These are phyloP conservation scores for Mastomys natalensis DNA, from an alignment of 2,113 vertebrate genomes.

Conservation along the genomic window DNA sequence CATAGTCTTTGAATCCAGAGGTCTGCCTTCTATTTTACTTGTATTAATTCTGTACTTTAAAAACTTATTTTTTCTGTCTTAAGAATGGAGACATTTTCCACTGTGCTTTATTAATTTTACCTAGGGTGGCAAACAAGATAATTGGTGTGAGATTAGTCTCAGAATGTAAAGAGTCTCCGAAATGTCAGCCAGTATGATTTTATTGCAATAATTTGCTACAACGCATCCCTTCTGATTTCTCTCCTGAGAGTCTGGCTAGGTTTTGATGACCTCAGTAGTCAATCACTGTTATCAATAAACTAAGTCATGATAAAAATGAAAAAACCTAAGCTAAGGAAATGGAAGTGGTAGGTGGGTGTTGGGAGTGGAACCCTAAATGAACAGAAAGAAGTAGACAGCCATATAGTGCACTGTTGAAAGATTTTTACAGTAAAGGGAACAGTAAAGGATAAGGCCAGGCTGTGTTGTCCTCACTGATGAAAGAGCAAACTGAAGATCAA, in stretches of 20 bases:
- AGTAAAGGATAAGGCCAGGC: not conserved
- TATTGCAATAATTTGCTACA: not conserved
- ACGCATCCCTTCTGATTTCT: not conserved
- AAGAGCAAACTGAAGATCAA: not conserved
- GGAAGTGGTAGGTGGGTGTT: not conserved
- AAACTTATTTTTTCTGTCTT: constrained; percentile 7
- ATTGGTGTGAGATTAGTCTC: not conserved
- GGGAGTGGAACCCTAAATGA: not conserved
- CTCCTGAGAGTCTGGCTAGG: not conserved
- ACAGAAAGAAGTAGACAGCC: not conserved
- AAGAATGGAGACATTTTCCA: not conserved
- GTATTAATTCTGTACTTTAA: not conserved
- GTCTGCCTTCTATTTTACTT: not conserved
- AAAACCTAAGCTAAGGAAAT: not conserved
- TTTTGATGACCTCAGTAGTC: not conserved
- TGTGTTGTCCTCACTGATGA: not conserved
- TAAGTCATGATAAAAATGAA: not conserved
- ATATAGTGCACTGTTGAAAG: not conserved
- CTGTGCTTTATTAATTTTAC: not conserved
- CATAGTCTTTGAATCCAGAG: not conserved
- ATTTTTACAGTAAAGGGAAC: not conserved
- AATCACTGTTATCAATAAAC: constrained; percentile 14
- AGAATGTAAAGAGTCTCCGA: not conserved
- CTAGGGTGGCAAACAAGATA: not conserved
- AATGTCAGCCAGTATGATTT: not conserved